phyloP scores from a whole-genome alignment of 1,140 invertebrate genomes.

The Ptiloglossa arizonensis region DNA sequence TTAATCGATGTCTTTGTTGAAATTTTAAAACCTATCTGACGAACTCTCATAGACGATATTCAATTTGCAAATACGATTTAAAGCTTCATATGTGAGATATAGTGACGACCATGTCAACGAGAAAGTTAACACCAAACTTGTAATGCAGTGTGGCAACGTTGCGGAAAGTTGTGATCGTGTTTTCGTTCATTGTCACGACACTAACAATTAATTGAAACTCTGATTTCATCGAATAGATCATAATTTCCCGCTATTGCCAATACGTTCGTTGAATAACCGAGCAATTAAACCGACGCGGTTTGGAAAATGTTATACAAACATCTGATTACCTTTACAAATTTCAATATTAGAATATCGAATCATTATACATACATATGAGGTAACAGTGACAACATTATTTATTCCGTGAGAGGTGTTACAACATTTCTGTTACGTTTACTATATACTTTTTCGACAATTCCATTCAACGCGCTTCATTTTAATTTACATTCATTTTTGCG shows the following conservation, averaged over 20 bases:
- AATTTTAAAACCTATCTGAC: background rate
- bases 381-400: no score
- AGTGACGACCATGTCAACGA: background rate
- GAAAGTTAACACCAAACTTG: constrained; percentile 11
- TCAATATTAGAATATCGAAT: no score
- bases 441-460: no score
- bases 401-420: no score
- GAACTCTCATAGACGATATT: background rate
- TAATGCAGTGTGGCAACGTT: background rate
- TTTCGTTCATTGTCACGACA: constrained; percentile 8
- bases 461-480: no score
- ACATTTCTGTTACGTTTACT: no score
- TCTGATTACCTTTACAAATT: background rate
- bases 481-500: no score
- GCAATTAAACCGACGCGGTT: background rate
- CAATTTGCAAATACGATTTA: constrained; percentile 19
- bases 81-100: background rate
- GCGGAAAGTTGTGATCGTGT: background rate
- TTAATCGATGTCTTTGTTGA: no score
- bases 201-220: background rate
- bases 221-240: background rate
- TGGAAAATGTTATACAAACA: background rate
- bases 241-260: background rate
- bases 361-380: no score
- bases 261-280: background rate